Percentiles rank a stretch among this genome's conserved stretches.
These are phyloP conservation scores for Myripristis jacobus DNA, from an alignment of 2,797 vertebrate species.

Conservation along the genomic window DNA sequence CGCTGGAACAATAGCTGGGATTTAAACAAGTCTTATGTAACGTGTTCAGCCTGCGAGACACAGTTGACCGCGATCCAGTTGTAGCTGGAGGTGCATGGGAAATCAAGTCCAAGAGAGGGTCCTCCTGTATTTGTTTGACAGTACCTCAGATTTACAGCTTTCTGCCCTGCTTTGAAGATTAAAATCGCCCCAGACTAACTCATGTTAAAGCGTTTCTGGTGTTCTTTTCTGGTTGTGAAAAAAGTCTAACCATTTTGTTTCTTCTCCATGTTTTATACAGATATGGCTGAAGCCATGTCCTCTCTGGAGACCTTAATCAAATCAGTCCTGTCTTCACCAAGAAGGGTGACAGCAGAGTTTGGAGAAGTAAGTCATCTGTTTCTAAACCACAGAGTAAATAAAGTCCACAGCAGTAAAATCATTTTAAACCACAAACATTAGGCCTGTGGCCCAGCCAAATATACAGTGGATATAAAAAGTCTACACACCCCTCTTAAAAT, in stretches of 20 bases:
- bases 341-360: constrained; percentile 64
- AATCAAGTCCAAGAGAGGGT: constrained; percentile 31
- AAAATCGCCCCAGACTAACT: not conserved
- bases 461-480: too few species aligned
- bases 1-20: constrained; percentile 79
- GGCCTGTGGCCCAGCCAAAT: not conserved
- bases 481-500: too few species aligned
- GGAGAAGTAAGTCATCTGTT: constrained; percentile 69
- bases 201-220: not conserved
- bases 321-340: constrained; percentile 51
- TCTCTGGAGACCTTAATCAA: constrained; percentile 73
- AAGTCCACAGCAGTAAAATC: not conserved
- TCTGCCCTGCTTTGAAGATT: constrained; percentile 10
- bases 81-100: constrained; percentile 34
- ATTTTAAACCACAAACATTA: not conserved
- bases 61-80: constrained; percentile 37
- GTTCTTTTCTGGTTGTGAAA: not conserved
- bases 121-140: constrained; percentile 23
- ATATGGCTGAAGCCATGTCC: constrained; percentile 42
- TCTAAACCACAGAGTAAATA: not conserved
- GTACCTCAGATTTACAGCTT: constrained; percentile 1
- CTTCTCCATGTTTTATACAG: constrained; percentile 50
- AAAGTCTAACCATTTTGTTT: not conserved
- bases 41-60: constrained; percentile 44
- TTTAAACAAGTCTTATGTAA: constrained; percentile 77